Conservation (phyloP, 2,113 vertebrate genomes). For the Oncorhynchus kisutch region DNA sequence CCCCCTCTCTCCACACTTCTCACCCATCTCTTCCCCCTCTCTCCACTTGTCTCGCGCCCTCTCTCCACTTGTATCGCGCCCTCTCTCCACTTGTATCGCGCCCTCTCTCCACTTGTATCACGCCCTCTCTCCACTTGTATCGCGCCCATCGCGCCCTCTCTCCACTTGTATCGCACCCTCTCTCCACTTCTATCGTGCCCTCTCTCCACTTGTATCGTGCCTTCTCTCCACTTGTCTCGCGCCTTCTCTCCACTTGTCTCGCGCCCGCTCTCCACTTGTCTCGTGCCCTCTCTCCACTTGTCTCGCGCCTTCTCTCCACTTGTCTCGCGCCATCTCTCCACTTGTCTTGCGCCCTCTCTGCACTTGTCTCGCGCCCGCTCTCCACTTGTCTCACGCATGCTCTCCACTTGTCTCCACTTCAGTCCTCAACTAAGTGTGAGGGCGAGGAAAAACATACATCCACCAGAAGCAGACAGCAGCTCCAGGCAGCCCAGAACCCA, state of each 20-base stretch:
- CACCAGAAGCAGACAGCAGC: background rate
- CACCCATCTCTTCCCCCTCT: background rate
- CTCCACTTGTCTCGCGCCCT: too few species aligned
- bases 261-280: background rate
- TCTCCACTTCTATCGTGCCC: too few species aligned
- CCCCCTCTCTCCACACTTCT: slow-evolving; percentile 16
- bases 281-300: too few species aligned
- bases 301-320: slow-evolving; percentile 7
- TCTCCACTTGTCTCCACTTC: background rate
- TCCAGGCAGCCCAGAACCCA: too few species aligned
- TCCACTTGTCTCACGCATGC: background rate
- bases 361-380: slow-evolving; percentile 21
- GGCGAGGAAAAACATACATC: slow-evolving; percentile 8
- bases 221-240: background rate
- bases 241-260: slow-evolving; percentile 10
- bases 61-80: too few species aligned
- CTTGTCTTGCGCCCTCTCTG: background rate
- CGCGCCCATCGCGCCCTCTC: background rate
- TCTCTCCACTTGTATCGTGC: too few species aligned
- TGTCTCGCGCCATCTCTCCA: background rate
- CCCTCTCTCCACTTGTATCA: background rate
- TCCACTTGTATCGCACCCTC: too few species aligned
- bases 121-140: too few species aligned
- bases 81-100: too few species aligned
- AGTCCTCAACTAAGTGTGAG: slow-evolving; percentile 14